Percentiles rank a stretch among this genome's conserved stretches.
Conservation (phyloP, 2,888 invertebrate genomes). For the Mellilla xanthometata region DNA sequence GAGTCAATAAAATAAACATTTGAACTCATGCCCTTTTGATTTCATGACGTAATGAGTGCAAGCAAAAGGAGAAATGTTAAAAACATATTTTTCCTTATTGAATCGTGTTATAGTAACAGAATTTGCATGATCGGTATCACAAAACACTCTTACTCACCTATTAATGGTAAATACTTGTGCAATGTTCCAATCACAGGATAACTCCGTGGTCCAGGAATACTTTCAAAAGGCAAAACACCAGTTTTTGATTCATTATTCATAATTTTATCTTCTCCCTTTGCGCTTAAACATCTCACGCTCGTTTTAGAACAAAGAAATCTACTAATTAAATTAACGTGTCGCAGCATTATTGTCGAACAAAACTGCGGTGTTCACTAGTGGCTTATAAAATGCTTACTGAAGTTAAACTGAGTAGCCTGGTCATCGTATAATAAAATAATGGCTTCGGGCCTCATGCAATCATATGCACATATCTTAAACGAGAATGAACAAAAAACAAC, state of each 20-base stretch:
- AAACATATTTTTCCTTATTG: too few species aligned
- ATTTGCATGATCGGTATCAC: too few species aligned
- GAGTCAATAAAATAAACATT: too few species aligned
- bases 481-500: constrained; percentile 19
- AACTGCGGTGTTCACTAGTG: too few species aligned
- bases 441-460: constrained; percentile 44
- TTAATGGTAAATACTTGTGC: constrained; percentile 88
- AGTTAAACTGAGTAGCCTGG: constrained; percentile 39
- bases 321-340: constrained; percentile 17
- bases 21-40: too few species aligned
- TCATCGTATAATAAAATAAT: constrained; percentile 51
- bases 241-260: neutral
- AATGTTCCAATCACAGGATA: constrained; percentile 90
- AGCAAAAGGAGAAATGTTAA: too few species aligned
- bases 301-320: constrained; percentile 6
- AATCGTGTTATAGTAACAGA: too few species aligned
- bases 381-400: too few species aligned
- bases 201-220: constrained; percentile 91
- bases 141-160: too few species aligned
- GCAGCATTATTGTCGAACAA: constrained; percentile 33
- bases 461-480: constrained; percentile 57
- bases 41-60: too few species aligned
- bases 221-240: constrained; percentile 68
- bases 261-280: neutral
- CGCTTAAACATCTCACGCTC: constrained; percentile 9